phyloP scores from a whole-genome alignment of 2,888 invertebrate species.

The Andrena bicolor region DNA sequence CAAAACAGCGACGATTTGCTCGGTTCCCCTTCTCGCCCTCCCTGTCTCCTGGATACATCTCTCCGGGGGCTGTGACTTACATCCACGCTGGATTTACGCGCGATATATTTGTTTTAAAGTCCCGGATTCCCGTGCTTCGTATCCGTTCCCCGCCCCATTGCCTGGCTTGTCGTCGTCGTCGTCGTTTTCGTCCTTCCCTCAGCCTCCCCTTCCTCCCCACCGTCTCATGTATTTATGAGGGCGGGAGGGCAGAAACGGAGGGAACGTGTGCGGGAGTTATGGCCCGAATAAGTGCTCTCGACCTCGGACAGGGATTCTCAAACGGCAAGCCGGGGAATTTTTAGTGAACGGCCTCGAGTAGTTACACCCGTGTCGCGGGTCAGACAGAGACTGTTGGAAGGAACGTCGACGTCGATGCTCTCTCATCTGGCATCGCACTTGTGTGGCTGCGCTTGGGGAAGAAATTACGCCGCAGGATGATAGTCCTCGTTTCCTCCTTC shows the following conservation, averaged over 20 bases:
- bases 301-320: constrained; percentile 77
- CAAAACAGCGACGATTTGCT: constrained; percentile 81
- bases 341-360: background rate
- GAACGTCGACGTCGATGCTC: background rate
- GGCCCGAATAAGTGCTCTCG: constrained; percentile 82
- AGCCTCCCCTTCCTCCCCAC: constrained; percentile 41
- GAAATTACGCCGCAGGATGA: background rate
- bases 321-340: constrained; percentile 24
- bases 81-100: constrained; percentile 82
- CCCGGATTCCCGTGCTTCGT: constrained; percentile 72
- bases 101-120: constrained; percentile 85
- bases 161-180: constrained; percentile 64
- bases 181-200: constrained; percentile 60
- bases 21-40: constrained; percentile 57
- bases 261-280: constrained; percentile 81
- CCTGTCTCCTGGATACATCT: constrained; percentile 46
- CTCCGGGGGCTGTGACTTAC: constrained; percentile 71
- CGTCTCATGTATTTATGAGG: constrained; percentile 81
- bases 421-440: background rate
- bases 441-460: background rate
- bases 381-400: background rate
- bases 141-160: constrained; percentile 58
- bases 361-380: background rate
- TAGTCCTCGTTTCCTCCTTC: background rate
- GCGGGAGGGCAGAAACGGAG: constrained; percentile 78